Evolutionary conservation across 2,888 invertebrate species (phyloP).

Genomic region (Drosophila formosana): DNA sequence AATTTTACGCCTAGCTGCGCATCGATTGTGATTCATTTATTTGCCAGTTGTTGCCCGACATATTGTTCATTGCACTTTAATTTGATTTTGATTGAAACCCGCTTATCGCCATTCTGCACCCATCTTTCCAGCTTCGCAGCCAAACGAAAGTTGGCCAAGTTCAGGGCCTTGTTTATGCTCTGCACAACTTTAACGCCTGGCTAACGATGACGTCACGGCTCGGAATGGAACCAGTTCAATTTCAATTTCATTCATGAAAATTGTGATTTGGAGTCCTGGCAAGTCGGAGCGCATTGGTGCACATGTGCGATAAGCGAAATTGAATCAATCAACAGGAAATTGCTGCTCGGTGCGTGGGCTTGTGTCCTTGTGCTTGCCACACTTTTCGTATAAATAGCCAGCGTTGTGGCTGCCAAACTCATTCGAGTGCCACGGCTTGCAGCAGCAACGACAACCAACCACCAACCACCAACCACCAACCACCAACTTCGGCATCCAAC

Average conservation of each 20-base stretch:
- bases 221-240: not conserved
- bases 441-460: constrained; percentile 19
- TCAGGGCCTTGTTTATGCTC: not conserved
- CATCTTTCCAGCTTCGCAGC: constrained; percentile 8
- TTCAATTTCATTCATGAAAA: constrained; percentile 71
- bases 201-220: not conserved
- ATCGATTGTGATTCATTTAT: constrained; percentile 68
- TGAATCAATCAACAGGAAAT: constrained; percentile 75
- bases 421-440: constrained; percentile 53
- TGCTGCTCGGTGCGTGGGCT: constrained; percentile 48
- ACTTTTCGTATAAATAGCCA: constrained; percentile 39
- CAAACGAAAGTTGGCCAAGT: too few species aligned
- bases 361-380: constrained; percentile 1
- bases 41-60: constrained; percentile 42
- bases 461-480: too few species aligned
- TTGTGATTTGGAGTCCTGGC: constrained; percentile 9
- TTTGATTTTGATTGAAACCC: constrained; percentile 75
- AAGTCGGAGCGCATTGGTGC: constrained; percentile 68
- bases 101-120: constrained; percentile 72
- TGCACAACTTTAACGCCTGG: not conserved
- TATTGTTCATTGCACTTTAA: constrained; percentile 77
- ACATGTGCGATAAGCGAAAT: constrained; percentile 80
- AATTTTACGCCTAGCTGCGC: constrained; percentile 73
- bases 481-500: not conserved
- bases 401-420: constrained; percentile 14